A percentile compares a stretch with the other conserved stretches of the same genome.
Conservation (phyloP, 2,797 vertebrate genomes). For the Arremon aurantiirostris region DNA sequence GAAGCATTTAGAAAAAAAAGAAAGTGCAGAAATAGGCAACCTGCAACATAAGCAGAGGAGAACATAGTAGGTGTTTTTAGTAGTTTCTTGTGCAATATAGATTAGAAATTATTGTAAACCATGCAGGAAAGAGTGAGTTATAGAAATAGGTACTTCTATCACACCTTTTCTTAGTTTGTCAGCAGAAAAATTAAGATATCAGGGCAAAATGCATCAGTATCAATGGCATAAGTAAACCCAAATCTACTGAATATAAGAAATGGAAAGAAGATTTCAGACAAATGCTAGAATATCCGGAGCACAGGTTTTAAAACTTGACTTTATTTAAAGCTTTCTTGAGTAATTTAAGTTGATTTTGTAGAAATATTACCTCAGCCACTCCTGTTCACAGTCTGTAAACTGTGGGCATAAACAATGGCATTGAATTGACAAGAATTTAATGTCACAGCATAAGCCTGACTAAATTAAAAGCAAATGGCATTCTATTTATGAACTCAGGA, state of each 20-base stretch:
- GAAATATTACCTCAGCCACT: neutral
- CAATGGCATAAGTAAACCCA: neutral
- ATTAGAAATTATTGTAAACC: neutral
- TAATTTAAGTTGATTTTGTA: neutral
- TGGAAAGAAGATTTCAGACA: neutral
- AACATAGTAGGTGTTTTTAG: neutral
- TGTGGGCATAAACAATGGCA: neutral
- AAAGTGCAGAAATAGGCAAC: neutral
- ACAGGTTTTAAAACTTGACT: neutral
- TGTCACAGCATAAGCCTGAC: neutral
- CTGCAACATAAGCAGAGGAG: neutral
- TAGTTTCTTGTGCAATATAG: neutral
- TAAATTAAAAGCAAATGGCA: neutral
- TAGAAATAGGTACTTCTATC: neutral
- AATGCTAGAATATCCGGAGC: neutral
- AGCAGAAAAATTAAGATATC: neutral
- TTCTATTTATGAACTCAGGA: neutral
- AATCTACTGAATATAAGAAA: neutral
- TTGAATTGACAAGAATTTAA: neutral
- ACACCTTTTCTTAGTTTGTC: neutral
- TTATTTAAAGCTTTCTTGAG: neutral
- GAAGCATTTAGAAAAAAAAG: neutral
- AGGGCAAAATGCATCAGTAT: neutral
- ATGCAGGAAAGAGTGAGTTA: neutral
- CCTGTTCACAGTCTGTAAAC: neutral